Conservation (phyloP, 2,888 invertebrate genomes). For the Oxytorus armatus region DNA sequence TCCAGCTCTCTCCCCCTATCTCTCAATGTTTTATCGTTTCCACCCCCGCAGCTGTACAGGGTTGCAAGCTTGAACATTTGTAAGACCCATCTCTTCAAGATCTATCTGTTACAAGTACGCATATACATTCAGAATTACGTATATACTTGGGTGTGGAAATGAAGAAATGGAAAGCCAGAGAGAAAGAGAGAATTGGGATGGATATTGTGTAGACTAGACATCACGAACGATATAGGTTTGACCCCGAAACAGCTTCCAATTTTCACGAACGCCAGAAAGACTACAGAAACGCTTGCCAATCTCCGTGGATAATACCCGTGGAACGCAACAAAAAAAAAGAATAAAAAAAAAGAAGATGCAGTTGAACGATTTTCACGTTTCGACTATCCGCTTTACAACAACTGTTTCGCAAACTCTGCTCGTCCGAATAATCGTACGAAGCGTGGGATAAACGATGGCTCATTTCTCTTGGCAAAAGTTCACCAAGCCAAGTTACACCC, state of each 20-base stretch:
- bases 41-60: neutral
- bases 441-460: conserved; percentile 37
- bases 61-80: conserved; percentile 15
- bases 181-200: conserved; percentile 8
- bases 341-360: conserved; percentile 12
- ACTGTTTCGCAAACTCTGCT: neutral
- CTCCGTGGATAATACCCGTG: neutral
- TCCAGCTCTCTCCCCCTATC: conserved; percentile 18
- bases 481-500: neutral
- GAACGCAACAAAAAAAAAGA: too few relatives aligned
- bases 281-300: conserved; percentile 11
- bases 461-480: conserved; percentile 54
- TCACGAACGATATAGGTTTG: conserved; percentile 17
- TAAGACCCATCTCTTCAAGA: conserved; percentile 12
- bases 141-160: conserved; percentile 9
- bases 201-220: conserved; percentile 15
- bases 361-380: neutral
- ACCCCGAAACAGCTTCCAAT: conserved; percentile 39
- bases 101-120: conserved; percentile 33
- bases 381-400: neutral
- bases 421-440: conserved; percentile 36
- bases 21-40: neutral
- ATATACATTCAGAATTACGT: conserved; percentile 45
- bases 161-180: neutral
- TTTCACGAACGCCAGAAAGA: conserved; percentile 1